These are phyloP conservation scores for Elymnias hypermnestra DNA, from an alignment of 1,140 invertebrate species.

Conservation along the genomic window DNA sequence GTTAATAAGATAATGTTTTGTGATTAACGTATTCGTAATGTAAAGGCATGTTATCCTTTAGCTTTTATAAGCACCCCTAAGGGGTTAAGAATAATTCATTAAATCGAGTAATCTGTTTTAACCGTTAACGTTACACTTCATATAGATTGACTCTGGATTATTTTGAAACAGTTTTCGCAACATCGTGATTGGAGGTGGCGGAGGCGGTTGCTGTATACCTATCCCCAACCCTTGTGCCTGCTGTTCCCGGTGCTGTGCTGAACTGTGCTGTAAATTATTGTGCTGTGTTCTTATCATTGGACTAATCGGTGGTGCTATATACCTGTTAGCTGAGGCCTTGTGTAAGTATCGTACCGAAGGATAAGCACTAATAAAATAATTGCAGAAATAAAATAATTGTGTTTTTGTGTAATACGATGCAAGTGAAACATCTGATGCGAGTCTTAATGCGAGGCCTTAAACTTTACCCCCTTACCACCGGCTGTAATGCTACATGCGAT, in stretches of 20 bases:
- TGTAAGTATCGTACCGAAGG: conserved; percentile 19
- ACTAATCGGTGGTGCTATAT: conserved; percentile 18
- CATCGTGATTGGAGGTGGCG: conserved; percentile 33
- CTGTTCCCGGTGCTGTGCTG: conserved; percentile 28
- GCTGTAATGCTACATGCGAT: no score
- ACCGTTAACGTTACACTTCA: neutral
- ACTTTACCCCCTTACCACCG: no score
- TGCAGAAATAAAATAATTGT: no score
- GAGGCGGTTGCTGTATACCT: conserved; percentile 28
- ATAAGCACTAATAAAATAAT: neutral
- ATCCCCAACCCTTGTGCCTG: no score
- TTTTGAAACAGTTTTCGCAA: conserved; percentile 32
- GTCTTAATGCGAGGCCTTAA: no score
- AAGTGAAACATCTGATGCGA: no score
- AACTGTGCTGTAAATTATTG: conserved; percentile 32
- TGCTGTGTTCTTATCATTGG: conserved; percentile 30
- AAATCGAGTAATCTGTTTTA: neutral
- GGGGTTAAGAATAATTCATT: no score
- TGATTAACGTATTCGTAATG: no score
- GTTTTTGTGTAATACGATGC: no score
- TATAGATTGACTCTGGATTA: neutral
- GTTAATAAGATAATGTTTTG: no score
- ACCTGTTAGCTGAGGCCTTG: conserved; percentile 25
- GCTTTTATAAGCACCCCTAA: no score
- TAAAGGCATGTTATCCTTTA: no score